Conservation (phyloP, 2,113 vertebrate genomes). For the cat (Felis catus) region DNA sequence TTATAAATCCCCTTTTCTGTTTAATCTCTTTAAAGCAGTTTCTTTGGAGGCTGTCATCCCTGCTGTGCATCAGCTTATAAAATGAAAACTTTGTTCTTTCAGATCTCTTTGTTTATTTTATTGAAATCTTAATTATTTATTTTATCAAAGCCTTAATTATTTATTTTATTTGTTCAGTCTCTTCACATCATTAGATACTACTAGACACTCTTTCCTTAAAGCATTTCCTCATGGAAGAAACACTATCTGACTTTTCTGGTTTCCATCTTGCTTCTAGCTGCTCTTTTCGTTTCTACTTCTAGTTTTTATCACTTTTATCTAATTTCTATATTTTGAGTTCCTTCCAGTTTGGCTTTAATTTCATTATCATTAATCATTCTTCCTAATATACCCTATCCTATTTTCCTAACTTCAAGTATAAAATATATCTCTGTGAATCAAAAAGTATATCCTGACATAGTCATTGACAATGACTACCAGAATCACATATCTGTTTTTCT, state of each 20-base stretch:
- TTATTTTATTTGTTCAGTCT: background rate
- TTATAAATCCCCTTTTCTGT: background rate
- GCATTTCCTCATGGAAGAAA: background rate
- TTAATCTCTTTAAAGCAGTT: constrained; percentile 59
- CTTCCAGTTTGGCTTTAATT: background rate
- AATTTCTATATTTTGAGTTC: background rate
- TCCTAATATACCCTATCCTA: background rate
- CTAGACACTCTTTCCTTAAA: background rate
- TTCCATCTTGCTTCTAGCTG: background rate
- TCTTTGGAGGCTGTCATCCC: background rate
- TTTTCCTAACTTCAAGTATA: background rate
- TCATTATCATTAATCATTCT: background rate
- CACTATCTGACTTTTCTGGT: background rate
- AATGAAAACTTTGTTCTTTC: constrained; percentile 19
- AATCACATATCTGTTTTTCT: background rate
- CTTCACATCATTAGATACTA: background rate
- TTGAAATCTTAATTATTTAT: background rate
- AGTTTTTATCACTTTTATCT: background rate
- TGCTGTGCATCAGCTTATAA: background rate
- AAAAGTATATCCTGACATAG: background rate
- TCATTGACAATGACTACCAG: background rate
- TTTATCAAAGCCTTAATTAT: background rate
- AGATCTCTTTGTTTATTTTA: constrained; percentile 42
- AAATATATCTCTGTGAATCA: background rate
- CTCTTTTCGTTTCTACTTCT: background rate